A percentile compares a stretch with the other conserved stretches of the same genome.
Conservation (phyloP, 1,140 invertebrate species). For the Achroia grisella region DNA sequence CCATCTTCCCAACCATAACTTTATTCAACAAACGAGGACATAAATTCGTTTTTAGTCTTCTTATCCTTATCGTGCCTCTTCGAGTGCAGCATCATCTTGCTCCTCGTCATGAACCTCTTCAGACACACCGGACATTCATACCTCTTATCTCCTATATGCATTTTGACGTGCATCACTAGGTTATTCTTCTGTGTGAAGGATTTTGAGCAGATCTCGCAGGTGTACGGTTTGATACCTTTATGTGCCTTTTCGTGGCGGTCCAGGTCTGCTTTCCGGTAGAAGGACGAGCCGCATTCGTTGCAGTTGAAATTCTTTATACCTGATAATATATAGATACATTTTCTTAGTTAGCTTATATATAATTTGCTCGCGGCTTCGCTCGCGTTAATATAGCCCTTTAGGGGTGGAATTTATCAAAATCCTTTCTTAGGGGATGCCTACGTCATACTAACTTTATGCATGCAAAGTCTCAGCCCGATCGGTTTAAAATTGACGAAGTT, state of each 20-base stretch:
- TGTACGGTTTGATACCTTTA: conserved; percentile 42
- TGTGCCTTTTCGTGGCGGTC: conserved; percentile 54
- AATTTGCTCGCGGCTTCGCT: too few species aligned
- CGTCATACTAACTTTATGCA: too few species aligned
- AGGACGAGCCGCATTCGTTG: conserved; percentile 37
- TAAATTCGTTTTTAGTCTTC: conserved; percentile 22
- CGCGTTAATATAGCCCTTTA: too few species aligned
- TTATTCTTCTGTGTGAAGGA: conserved; percentile 59
- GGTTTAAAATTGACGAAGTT: too few species aligned
- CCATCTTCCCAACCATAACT: too few species aligned
- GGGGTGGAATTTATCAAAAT: too few species aligned
- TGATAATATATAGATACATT: neutral
- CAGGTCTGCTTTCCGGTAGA: conserved; percentile 53
- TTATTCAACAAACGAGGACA: too few species aligned
- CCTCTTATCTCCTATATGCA: conserved; percentile 43
- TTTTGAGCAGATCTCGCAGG: conserved; percentile 54
- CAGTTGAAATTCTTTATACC: conserved; percentile 54
- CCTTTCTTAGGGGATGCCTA: too few species aligned
- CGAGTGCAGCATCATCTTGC: conserved; percentile 46
- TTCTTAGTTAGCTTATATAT: conserved; percentile 16
- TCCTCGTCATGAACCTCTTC: conserved; percentile 50
- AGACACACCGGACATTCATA: conserved; percentile 35
- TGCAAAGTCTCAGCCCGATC: too few species aligned
- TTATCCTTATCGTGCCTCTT: conserved; percentile 53
- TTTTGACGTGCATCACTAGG: conserved; percentile 56